Conservation (phyloP, 2,797 vertebrate genomes). For the Acipenser oxyrinchus region DNA sequence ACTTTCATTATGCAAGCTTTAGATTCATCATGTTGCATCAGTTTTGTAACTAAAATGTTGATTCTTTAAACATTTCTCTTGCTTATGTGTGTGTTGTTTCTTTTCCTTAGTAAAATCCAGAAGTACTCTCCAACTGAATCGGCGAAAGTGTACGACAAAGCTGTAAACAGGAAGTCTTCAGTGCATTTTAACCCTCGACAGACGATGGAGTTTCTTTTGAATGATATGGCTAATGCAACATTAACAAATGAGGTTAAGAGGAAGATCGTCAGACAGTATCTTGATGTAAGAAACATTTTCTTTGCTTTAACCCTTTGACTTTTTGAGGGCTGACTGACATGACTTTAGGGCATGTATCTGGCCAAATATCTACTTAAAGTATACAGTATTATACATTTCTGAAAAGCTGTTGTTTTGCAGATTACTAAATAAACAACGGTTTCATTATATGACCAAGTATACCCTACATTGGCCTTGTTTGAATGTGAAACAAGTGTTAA, state of each 20-base stretch:
- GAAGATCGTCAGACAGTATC: constrained; percentile 90
- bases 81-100: background rate
- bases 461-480: too few relatives aligned
- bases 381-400: too few relatives aligned
- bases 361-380: too few relatives aligned
- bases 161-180: constrained; percentile 87
- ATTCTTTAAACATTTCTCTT: background rate
- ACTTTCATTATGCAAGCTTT: background rate
- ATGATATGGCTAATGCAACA: constrained; percentile 64
- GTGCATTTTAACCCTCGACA: constrained; percentile 91
- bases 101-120: constrained; percentile 85
- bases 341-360: too few relatives aligned
- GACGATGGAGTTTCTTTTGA: constrained; percentile 83
- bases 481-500: too few relatives aligned
- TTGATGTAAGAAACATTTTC: constrained; percentile 72
- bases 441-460: too few relatives aligned
- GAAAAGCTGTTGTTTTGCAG: too few relatives aligned
- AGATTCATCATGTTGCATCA: background rate
- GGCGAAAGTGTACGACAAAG: constrained; percentile 95
- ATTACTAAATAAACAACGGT: too few relatives aligned
- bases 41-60: background rate
- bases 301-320: too few relatives aligned
- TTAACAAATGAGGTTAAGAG: constrained; percentile 83
- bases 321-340: too few relatives aligned
- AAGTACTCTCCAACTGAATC: constrained; percentile 98